Evolutionary conservation across 2,797 vertebrate species (phyloP).

Genomic region (Thripadectes ignobilis): DNA sequence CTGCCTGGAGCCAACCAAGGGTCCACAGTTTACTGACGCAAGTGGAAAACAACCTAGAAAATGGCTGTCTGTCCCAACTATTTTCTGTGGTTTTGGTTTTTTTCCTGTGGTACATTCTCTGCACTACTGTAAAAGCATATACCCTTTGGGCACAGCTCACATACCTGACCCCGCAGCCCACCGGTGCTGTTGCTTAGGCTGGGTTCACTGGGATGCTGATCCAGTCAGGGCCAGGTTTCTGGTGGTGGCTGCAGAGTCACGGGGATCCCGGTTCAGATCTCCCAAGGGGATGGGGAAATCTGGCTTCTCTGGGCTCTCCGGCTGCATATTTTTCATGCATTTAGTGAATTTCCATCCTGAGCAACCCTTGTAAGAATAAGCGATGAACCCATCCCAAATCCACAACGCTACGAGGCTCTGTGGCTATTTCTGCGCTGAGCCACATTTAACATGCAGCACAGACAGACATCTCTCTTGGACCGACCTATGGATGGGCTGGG

Average conservation of each 20-base stretch:
- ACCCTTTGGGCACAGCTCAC: background rate
- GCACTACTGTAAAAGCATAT: background rate
- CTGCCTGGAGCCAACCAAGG: background rate
- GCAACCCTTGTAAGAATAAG: background rate
- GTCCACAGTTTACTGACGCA: accelerated
- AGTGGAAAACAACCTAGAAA: background rate
- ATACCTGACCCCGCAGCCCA: background rate
- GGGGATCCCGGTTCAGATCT: background rate
- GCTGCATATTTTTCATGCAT: accelerated
- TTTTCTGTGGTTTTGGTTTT: no score
- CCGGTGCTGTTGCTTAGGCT: background rate
- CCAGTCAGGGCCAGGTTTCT: background rate
- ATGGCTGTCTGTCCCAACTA: background rate
- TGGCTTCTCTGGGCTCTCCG: accelerated
- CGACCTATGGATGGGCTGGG: background rate
- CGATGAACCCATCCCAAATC: accelerated
- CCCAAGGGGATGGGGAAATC: background rate
- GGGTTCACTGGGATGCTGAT: background rate
- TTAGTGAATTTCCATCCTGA: background rate
- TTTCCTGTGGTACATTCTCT: background rate
- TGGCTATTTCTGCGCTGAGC: no score
- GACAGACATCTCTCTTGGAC: accelerated
- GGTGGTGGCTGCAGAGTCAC: background rate
- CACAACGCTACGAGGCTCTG: accelerated
- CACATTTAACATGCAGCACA: accelerated